Conservation (phyloP, 2,113 vertebrate species). For the Ochotona princeps region DNA sequence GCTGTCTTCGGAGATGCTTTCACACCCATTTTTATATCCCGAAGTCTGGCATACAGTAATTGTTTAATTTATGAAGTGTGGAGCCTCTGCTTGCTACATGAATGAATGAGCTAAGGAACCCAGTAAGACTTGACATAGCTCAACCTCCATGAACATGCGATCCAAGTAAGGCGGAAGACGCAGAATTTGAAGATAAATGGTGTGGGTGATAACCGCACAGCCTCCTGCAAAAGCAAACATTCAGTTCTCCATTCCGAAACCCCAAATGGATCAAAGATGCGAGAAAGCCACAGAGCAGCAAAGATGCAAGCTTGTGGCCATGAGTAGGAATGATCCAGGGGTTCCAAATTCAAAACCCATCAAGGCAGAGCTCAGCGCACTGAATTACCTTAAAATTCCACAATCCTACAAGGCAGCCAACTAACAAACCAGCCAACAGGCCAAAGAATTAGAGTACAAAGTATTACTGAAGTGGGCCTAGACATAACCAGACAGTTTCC, state of each 20-base stretch:
- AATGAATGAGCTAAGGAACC: not conserved
- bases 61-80: not conserved
- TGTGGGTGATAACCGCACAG: not conserved
- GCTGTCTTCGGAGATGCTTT: not conserved
- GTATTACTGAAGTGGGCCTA: not conserved
- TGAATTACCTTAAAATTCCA: not conserved
- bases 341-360: constrained; percentile 28
- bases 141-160: not conserved
- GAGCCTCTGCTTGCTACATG: not conserved
- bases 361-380: not conserved
- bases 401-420: not conserved
- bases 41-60: not conserved
- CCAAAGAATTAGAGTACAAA: not conserved
- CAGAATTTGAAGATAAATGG: not conserved
- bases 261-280: not conserved
- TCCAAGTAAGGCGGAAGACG: not conserved
- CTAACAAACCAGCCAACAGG: not conserved
- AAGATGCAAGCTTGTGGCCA: not conserved
- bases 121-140: not conserved
- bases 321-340: not conserved
- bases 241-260: not conserved
- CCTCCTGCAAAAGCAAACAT: constrained; percentile 1
- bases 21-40: not conserved
- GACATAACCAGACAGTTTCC: not conserved
- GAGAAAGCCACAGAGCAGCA: not conserved